Conservation (phyloP, 2,797 vertebrate species). For the Coccyzus lansbergi region DNA sequence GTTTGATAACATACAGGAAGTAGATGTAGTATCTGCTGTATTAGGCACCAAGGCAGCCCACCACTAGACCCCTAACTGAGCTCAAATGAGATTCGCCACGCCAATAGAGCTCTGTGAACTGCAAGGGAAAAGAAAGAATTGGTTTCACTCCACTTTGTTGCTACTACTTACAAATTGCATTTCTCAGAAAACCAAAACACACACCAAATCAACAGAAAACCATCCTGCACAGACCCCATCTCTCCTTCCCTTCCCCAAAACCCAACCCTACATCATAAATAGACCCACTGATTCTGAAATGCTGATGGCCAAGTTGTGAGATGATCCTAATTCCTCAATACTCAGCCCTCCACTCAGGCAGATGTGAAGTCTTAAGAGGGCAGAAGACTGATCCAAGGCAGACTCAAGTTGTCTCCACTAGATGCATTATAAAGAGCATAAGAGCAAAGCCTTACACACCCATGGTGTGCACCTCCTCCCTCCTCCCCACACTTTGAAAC, state of each 20-base stretch:
- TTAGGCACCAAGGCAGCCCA: background rate
- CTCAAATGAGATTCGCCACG: background rate
- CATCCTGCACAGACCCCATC: background rate
- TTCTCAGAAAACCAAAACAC: background rate
- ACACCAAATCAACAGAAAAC: background rate
- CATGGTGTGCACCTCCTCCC: accelerated
- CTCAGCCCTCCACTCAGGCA: background rate
- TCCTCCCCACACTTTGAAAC: background rate
- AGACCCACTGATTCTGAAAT: background rate
- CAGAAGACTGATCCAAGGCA: background rate
- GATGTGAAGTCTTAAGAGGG: background rate
- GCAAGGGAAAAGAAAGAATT: background rate
- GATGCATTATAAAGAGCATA: accelerated
- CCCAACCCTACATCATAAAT: background rate
- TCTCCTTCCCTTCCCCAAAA: no score
- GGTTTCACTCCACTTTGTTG: background rate
- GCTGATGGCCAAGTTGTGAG: background rate
- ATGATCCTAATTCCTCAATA: background rate
- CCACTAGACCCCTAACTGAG: background rate
- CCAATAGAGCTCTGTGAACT: background rate
- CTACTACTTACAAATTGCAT: background rate
- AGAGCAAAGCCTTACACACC: background rate
- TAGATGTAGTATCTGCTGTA: background rate
- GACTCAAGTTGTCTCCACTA: background rate
- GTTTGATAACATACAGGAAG: background rate